These are phyloP conservation scores for Macrophya alboannulata DNA, from an alignment of 2,888 invertebrate species.

Conservation along the genomic window DNA sequence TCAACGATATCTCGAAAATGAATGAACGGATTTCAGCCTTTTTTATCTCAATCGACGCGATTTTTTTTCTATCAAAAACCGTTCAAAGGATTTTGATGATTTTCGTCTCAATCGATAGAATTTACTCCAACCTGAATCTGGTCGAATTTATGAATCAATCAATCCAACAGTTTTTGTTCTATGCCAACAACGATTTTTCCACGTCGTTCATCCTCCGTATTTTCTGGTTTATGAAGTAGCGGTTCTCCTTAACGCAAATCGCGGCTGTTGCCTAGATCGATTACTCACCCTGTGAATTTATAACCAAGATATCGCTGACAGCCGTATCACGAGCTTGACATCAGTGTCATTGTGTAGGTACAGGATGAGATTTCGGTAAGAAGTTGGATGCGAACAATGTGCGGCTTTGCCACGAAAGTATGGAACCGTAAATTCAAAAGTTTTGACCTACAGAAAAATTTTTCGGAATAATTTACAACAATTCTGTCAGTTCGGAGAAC, in stretches of 20 bases:
- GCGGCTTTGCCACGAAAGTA: background rate
- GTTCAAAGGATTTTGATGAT: too few species aligned
- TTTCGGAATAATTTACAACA: constrained; percentile 25
- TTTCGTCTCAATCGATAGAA: too few species aligned
- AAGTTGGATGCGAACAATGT: constrained; percentile 16
- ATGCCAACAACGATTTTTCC: background rate
- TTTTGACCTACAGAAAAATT: constrained; percentile 22
- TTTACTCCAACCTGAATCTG: too few species aligned
- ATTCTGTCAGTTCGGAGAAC: constrained; percentile 35
- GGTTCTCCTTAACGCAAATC: background rate
- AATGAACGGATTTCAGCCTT: background rate
- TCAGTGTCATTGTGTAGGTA: background rate
- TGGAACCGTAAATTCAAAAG: constrained; percentile 19
- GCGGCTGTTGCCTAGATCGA: background rate
- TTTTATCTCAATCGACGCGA: too few species aligned
- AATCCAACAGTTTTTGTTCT: background rate
- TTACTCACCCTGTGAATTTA: background rate
- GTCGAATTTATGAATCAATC: background rate
- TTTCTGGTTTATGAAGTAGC: background rate
- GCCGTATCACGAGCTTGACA: background rate
- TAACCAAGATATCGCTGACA: background rate
- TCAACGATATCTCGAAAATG: background rate
- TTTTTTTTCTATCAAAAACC: too few species aligned
- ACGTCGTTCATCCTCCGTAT: background rate
- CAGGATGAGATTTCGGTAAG: constrained; percentile 6